phyloP scores from a whole-genome alignment of 2,113 vertebrate genomes.

The Corythornis madagascariensis region DNA sequence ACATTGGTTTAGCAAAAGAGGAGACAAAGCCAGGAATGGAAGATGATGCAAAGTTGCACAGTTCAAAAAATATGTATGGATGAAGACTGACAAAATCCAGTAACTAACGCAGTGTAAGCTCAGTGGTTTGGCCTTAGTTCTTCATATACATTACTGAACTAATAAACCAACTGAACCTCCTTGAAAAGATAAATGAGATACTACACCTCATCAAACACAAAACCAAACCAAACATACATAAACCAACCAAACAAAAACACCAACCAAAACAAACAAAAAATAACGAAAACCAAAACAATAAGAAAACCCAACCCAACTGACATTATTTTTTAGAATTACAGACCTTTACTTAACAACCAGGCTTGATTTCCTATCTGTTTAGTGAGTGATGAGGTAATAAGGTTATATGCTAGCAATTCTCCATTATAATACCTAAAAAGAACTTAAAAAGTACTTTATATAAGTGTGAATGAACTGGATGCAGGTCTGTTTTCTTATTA shows the following conservation, averaged over 20 bases:
- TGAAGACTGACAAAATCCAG: not conserved
- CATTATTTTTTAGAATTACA: not conserved
- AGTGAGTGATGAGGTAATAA: not conserved
- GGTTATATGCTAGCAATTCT: not conserved
- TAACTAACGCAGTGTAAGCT: not conserved
- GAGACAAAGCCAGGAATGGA: not conserved
- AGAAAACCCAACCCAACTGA: not conserved
- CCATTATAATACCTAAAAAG: not conserved
- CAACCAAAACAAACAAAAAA: not conserved
- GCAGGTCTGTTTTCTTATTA: not conserved
- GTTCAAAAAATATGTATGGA: not conserved
- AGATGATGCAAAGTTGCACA: not conserved
- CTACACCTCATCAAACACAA: not conserved
- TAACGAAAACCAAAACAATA: too few species aligned
- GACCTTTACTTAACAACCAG: not conserved
- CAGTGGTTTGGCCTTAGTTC: not conserved
- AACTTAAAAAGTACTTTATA: not conserved
- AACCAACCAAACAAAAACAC: too few species aligned
- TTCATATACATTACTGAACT: not conserved
- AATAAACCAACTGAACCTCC: not conserved
- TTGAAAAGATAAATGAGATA: slow-evolving; percentile 1
- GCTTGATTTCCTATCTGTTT: not conserved
- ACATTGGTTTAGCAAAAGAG: too few species aligned
- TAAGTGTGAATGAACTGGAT: not conserved
- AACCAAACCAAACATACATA: too few species aligned